A percentile compares a stretch with the other conserved stretches of the same genome.
These are phyloP conservation scores for Callocephalon fimbriatum DNA, from an alignment of 2,113 vertebrate genomes.

Conservation along the genomic window DNA sequence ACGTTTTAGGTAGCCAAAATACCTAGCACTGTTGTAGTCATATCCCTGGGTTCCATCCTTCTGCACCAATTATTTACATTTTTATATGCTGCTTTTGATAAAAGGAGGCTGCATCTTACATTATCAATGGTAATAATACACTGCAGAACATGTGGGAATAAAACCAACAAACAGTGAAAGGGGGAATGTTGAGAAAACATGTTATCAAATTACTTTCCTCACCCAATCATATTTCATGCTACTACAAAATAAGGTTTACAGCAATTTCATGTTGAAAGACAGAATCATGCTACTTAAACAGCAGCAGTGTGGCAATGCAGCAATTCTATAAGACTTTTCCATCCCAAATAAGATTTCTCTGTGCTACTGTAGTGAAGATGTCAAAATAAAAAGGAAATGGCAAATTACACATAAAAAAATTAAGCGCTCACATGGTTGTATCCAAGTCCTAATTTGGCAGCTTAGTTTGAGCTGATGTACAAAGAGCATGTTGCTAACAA, in stretches of 20 bases:
- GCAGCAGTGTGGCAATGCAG: constrained; percentile 16
- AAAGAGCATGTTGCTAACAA: background rate
- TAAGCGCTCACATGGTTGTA: background rate
- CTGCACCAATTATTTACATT: background rate
- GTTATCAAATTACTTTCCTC: constrained; percentile 58
- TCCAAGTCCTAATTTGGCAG: background rate
- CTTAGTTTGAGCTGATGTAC: background rate
- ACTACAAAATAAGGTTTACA: constrained; percentile 63
- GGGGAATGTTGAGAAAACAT: constrained; percentile 22
- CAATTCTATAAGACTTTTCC: background rate
- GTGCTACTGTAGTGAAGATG: background rate
- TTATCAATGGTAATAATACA: background rate
- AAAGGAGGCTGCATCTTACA: background rate
- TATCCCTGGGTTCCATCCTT: background rate
- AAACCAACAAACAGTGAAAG: background rate
- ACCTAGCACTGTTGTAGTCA: background rate
- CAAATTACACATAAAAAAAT: background rate
- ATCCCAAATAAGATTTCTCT: background rate
- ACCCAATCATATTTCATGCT: constrained; percentile 73
- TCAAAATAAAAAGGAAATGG: constrained; percentile 55
- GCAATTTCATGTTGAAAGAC: constrained; percentile 64
- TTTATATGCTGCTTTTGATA: background rate
- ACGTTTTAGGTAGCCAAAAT: background rate
- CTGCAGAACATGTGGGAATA: background rate
- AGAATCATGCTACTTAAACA: constrained; percentile 51